Conservation (phyloP, 2,113 vertebrate genomes). For the Alligator mississippiensis region DNA sequence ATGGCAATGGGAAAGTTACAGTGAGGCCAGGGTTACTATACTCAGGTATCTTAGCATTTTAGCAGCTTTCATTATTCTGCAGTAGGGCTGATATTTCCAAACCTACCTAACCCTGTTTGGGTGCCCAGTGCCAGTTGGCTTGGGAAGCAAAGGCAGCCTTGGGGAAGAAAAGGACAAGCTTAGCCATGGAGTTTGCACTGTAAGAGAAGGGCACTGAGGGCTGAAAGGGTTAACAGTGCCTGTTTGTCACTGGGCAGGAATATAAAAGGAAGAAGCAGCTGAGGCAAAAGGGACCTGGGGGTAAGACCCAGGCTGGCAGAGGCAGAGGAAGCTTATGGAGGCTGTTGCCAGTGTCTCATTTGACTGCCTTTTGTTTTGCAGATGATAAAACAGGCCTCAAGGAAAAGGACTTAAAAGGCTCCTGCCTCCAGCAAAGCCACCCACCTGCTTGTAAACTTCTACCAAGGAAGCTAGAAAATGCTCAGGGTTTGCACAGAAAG, state of each 20-base stretch:
- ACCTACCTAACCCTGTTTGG: constrained; percentile 33
- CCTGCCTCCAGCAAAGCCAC: neutral
- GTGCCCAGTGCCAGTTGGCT: constrained; percentile 28
- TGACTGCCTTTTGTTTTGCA: neutral
- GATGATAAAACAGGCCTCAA: neutral
- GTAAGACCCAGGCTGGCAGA: neutral
- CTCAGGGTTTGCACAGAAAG: too few relatives aligned
- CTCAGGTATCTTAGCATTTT: constrained; percentile 52
- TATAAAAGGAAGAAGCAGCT: neutral
- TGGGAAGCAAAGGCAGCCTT: neutral
- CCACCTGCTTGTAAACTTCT: neutral
- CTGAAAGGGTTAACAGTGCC: neutral
- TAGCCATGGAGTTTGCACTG: neutral
- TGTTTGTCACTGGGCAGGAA: neutral
- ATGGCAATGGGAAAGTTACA: constrained; percentile 57
- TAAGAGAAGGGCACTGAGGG: neutral
- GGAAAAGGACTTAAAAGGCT: neutral
- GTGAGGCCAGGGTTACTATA: constrained; percentile 1
- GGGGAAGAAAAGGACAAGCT: neutral
- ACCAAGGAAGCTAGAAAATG: too few relatives aligned
- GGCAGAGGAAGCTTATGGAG: neutral
- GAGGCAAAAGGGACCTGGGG: neutral
- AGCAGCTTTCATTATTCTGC: constrained; percentile 60
- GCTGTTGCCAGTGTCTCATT: neutral
- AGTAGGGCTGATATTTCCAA: constrained; percentile 13